Base-by-base conservation (phyloP, 2,888 invertebrate species). In the Lymantria monacha region DNA sequence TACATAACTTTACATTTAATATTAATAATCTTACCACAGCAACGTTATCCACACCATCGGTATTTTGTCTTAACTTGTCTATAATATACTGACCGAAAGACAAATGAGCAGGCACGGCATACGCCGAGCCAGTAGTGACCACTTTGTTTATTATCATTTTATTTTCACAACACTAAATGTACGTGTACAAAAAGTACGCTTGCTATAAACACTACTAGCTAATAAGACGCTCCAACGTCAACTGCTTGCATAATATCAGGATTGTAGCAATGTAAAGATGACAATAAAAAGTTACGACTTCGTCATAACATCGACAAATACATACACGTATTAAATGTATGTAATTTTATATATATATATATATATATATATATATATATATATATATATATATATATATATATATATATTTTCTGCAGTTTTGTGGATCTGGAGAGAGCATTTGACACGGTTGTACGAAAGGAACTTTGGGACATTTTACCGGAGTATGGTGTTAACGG, bases 11-110 rank as follows among this genome's bases (percentile, higher is more conserved):
- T 22, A 22, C 2, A 2, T 22, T 22, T 22, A 22, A n/a, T n/a
- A 30, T 30, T 22, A 36, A 22, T 11, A 44, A n/a, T 30, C 74
- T 74, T 68, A 85, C 85, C 74, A 85, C 46, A 41, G 80, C 83
- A 37, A 81, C 60, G 44, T 53, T 55, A 45, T 74, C 74, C 7
- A 63, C 60, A 1, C 1, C 61, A 51, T 63, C 59, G 48, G 66
- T 64, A 51, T 74, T 63, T 47, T 64, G 61, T 44, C 59, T 72
- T 15, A 86, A 57, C 50, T 67, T 72, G 49, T 85, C 85, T 22
- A 85, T 63, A 10, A 82, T 48, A 59, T 74, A 79, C 48, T 85
- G 81, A 2, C 76, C 83, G 38, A 76, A 81, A 3, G 79, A 80
- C 36, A 85, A 57, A 57, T 85, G 83, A 0, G 75, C 79, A 0